Conservation (phyloP, 2,888 invertebrate species). For the Entomobrya multifasciata region DNA sequence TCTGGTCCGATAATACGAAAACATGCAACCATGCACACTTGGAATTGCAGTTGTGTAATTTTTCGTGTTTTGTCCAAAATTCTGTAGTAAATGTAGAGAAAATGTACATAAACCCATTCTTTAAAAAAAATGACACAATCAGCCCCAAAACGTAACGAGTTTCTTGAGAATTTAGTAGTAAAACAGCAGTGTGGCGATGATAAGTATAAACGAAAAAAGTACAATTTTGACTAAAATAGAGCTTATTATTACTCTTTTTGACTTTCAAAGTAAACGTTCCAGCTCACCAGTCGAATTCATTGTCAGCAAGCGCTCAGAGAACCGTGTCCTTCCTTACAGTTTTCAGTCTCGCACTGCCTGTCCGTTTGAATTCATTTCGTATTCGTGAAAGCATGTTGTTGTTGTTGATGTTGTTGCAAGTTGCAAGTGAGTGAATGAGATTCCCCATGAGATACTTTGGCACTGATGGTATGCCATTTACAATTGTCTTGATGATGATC, state of each 20-base stretch:
- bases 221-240: slow-evolving; percentile 3
- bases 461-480: slow-evolving; percentile 37
- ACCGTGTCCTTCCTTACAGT: not conserved
- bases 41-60: no score
- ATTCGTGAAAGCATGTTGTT: slow-evolving; percentile 29
- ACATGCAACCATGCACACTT: not conserved
- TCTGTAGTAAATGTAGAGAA: no score
- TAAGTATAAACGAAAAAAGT: slow-evolving; percentile 27
- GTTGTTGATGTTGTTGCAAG: no score
- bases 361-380: slow-evolving; percentile 11
- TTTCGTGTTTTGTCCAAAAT: no score
- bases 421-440: slow-evolving; percentile 55
- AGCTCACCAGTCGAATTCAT: slow-evolving; percentile 24
- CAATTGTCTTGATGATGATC: not conserved
- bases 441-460: slow-evolving; percentile 39
- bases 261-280: not conserved
- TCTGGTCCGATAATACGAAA: not conserved
- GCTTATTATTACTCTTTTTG: not conserved
- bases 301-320: not conserved
- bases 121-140: no score
- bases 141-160: slow-evolving; percentile 13
- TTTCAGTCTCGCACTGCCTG: not conserved
- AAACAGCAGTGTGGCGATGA: slow-evolving; percentile 13
- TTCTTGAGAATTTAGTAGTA: slow-evolving; percentile 5
- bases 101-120: no score